These are phyloP conservation scores for Protodeltote pygarga DNA, from an alignment of 2,888 invertebrate species.

Conservation along the genomic window DNA sequence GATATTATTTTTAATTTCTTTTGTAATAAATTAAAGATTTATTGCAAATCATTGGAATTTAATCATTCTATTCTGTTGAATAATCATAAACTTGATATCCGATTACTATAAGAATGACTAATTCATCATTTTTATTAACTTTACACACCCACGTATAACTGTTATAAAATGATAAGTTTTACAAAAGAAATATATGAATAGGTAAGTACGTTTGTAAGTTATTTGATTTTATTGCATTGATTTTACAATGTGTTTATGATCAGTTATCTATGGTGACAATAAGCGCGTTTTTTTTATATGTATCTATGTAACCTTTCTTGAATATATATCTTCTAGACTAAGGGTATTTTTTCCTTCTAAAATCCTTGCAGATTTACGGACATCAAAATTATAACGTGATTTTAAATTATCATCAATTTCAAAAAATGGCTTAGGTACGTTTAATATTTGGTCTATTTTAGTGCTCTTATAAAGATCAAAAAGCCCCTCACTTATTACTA, in stretches of 20 bases:
- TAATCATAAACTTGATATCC: slow-evolving; percentile 33
- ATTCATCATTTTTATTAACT: slow-evolving; percentile 34
- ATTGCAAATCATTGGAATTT: slow-evolving; percentile 34
- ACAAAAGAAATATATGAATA: slow-evolving; percentile 25
- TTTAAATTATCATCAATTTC: background rate
- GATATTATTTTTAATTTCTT: slow-evolving; percentile 30
- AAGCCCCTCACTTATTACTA: slow-evolving; percentile 27
- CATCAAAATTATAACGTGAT: background rate
- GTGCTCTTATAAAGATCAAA: slow-evolving; percentile 19
- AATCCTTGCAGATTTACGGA: too few species aligned
- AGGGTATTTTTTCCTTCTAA: too few species aligned
- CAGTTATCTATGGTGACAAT: too few species aligned
- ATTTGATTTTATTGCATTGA: slow-evolving; percentile 9
- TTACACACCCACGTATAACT: slow-evolving; percentile 25
- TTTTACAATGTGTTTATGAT: slow-evolving; percentile 15
- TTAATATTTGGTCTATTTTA: slow-evolving; percentile 1
- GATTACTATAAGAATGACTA: slow-evolving; percentile 17
- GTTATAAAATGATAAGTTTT: slow-evolving; percentile 20
- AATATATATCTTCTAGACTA: too few species aligned
- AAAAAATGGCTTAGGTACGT: slow-evolving; percentile 1
- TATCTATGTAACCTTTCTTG: too few species aligned
- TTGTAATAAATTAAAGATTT: slow-evolving; percentile 36
- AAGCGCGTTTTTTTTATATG: too few species aligned
- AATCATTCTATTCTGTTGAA: slow-evolving; percentile 22
- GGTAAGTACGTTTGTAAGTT: slow-evolving; percentile 3